phyloP scores from a whole-genome alignment of 2,113 vertebrate genomes.

The Rynchops niger region DNA sequence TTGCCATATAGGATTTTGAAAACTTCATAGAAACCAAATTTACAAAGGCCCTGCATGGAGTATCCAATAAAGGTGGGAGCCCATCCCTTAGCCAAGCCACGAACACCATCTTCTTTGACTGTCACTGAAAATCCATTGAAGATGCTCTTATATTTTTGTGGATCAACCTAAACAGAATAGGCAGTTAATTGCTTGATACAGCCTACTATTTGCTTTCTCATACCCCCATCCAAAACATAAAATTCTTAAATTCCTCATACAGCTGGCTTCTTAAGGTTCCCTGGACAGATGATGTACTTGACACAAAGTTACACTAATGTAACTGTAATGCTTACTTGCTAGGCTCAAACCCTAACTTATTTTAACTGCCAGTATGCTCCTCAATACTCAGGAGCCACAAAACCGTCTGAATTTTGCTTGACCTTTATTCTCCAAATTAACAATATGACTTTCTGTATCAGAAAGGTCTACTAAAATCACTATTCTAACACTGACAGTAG shows the following conservation, averaged over 20 bases:
- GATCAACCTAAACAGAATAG: slow-evolving; percentile 83
- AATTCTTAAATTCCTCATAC: background rate
- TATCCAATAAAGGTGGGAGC: slow-evolving; percentile 97
- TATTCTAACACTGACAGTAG: background rate
- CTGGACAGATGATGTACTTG: accelerated
- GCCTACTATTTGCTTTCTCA: background rate
- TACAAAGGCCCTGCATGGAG: slow-evolving; percentile 98
- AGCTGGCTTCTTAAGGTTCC: background rate
- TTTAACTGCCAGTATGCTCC: background rate
- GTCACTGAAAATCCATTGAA: slow-evolving; percentile 93
- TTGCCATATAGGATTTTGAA: slow-evolving; percentile 95
- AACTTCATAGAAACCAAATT: slow-evolving; percentile 98
- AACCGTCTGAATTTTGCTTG: background rate
- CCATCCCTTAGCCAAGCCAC: slow-evolving; percentile 97
- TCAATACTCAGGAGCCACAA: background rate
- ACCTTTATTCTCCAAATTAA: background rate
- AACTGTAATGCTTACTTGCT: background rate
- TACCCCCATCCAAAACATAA: accelerated
- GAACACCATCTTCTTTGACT: slow-evolving; percentile 89
- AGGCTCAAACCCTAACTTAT: background rate
- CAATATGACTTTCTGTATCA: accelerated
- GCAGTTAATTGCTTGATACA: background rate
- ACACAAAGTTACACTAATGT: background rate
- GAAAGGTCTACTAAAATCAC: background rate
- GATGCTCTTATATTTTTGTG: slow-evolving; percentile 94